phyloP scores from a whole-genome alignment of 2,888 invertebrate species.

The Azorinus chamasolen region DNA sequence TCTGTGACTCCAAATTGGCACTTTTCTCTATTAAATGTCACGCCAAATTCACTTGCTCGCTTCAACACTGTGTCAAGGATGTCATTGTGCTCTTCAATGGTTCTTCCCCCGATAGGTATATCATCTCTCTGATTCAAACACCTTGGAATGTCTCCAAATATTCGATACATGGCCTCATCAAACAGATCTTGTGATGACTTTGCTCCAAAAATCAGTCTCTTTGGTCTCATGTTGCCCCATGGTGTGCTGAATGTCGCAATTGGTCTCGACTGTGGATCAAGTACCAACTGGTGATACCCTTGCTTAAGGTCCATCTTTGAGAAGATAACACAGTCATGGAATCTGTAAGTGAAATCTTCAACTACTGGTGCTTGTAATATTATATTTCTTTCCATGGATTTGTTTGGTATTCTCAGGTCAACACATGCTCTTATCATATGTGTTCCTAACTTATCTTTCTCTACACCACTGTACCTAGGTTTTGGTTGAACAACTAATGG shows the following conservation, averaged over 20 bases:
- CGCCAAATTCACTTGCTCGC: slow-evolving; percentile 21
- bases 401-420: no score
- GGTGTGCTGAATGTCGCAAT: no score
- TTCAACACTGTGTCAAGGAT: slow-evolving; percentile 26
- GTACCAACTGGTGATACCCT: not conserved
- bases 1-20: slow-evolving; percentile 16
- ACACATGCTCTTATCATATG: no score
- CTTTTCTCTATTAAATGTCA: slow-evolving; percentile 12
- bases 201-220: no score
- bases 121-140: no score
- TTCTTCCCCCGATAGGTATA: slow-evolving; percentile 10
- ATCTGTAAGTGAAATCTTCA: slow-evolving; percentile 39
- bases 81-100: slow-evolving; percentile 29
- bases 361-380: slow-evolving; percentile 32
- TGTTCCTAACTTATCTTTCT: no score
- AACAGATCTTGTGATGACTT: slow-evolving; percentile 47
- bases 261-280: slow-evolving; percentile 5
- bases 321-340: no score
- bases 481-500: no score
- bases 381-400: no score
- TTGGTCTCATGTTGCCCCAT: no score
- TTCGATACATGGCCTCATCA: slow-evolving; percentile 33
- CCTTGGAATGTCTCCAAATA: slow-evolving; percentile 39
- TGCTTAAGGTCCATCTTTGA: slow-evolving; percentile 3
- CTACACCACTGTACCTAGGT: no score